Percentiles rank a stretch among this genome's conserved stretches.
Conservation (phyloP, 2,888 invertebrate genomes). For the Parelbella ahira region DNA sequence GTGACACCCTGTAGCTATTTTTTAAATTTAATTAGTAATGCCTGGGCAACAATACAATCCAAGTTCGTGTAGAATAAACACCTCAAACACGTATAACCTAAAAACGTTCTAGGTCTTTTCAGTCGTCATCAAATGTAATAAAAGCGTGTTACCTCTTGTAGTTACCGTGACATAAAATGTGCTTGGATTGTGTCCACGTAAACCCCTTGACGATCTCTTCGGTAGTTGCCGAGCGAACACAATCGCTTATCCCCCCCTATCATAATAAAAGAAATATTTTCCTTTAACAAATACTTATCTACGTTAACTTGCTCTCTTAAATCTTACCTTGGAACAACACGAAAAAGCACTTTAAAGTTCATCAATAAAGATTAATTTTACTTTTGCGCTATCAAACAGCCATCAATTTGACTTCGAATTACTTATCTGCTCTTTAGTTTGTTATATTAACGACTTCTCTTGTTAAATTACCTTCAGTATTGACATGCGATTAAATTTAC, state of each 20-base stretch:
- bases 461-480: slow-evolving; percentile 9
- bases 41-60: too few species aligned
- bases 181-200: too few species aligned
- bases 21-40: too few species aligned
- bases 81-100: too few species aligned
- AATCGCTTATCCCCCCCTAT: not conserved
- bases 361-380: slow-evolving; percentile 26
- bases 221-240: too few species aligned
- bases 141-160: too few species aligned
- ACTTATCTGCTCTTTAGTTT: slow-evolving; percentile 20
- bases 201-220: too few species aligned
- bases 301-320: slow-evolving; percentile 1
- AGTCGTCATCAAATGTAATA: too few species aligned
- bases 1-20: too few species aligned
- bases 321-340: slow-evolving; percentile 19
- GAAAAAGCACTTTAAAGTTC: slow-evolving; percentile 21
- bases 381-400: slow-evolving; percentile 19
- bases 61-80: too few species aligned
- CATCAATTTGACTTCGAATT: slow-evolving; percentile 21
- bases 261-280: not conserved
- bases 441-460: slow-evolving; percentile 22
- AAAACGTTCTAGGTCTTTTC: too few species aligned
- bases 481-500: slow-evolving; percentile 5
- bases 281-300: slow-evolving; percentile 6
- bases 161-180: too few species aligned